Evolutionary conservation across 2,888 invertebrate genomes (phyloP), one percentile per base, ranked within the genome.

Genomic region (Xiphydria camelus): DNA sequence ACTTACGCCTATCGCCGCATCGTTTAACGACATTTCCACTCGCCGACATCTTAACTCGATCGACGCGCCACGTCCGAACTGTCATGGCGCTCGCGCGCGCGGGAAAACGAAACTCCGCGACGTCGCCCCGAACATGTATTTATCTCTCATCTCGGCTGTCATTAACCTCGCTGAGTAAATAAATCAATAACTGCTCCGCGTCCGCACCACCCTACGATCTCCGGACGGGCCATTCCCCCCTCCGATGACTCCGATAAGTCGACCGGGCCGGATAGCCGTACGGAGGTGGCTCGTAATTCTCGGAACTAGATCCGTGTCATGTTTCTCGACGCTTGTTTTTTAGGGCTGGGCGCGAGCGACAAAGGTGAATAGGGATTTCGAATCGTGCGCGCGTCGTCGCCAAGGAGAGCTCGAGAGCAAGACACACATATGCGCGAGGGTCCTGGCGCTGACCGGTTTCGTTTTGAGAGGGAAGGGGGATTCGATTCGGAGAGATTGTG

Each of bases 281-380:
- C 36, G 19, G n/a, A 21, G 36, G 15, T n/a, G n/a, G 14, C 2
- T 19, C 22, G n/a, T 43, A 43, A 43, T 43, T 43, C 43, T 31
- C 4, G 12, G 37, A 29, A 38, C 21, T 5, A 37, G 37, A 43
- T 31, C 43, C 26, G 37, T 37, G 37, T 43, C 43, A 37, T 37
- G 37, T 43, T 36, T n/a, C n/a, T 21, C 22, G 7, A 10, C 12
- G 19, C 10, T 20, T 21, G n/a, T 10, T 7, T 26, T 26, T 26
- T 26, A n/a, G 2, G 4, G 14, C n/a, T n/a, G n/a, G n/a, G n/a
- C n/a, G n/a, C n/a, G n/a, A n/a, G n/a, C 26, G 3, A 26, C 26
- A 26, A 26, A 26, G 26, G 26, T 14, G 10, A 14, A 5, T 26
- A 26, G 10, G 26, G 26, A 26, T 26, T 26, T 26, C 7, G 4